Base-by-base conservation (phyloP, 2,113 vertebrate genomes). In the Lipophrys pholis region DNA sequence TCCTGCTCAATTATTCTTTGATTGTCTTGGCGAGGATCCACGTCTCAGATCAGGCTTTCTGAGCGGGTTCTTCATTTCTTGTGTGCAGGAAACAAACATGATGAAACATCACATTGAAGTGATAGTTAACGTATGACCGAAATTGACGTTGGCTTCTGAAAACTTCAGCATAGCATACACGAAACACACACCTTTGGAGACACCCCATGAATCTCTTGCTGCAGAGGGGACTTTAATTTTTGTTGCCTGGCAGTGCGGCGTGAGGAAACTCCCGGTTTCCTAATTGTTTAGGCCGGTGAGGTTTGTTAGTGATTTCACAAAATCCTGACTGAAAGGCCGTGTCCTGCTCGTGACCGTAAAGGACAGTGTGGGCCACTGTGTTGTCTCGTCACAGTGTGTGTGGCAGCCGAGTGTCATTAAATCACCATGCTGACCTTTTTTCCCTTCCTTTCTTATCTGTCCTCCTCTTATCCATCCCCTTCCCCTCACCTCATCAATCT, bases 191-290 rank as follows among this genome's bases (percentile, higher is more conserved):
- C 41, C 56, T 73, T 79, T 68, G 58, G 45, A 85, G 69, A 81
- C 51, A 67, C 40, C 64, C 85, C 67, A 48, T 73, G 76, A 84
- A 81, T 84, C 65, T 39, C 53, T 77, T 38, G 59, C 60, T 75
- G 14, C 57, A 69, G 52, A 46, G 9, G 78, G 63, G 62, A 85
- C 42, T 30, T 30, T 2, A 30, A 51, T 73, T 67, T 80, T 80
- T 86, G 91, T 93, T 93, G 90, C 90, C 89, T 90, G 88, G 91
- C 90, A 93, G 83, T 30, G 21, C 82, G 76, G 73, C 21, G 63
- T 61, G 5, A 65, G 71, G 51, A 69, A 38, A 75, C 57, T 82
- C 69, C 59, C 80, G 8, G 1, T 59, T 77, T 75, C 39, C 73
- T 65, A 62, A 63, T 73, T 82, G 61, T 21, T 36, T 63, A 21